Percentiles rank a stretch among this genome's conserved stretches.
These are phyloP conservation scores for Lates calcarifer DNA, from an alignment of 2,113 vertebrate genomes.

Conservation along the genomic window DNA sequence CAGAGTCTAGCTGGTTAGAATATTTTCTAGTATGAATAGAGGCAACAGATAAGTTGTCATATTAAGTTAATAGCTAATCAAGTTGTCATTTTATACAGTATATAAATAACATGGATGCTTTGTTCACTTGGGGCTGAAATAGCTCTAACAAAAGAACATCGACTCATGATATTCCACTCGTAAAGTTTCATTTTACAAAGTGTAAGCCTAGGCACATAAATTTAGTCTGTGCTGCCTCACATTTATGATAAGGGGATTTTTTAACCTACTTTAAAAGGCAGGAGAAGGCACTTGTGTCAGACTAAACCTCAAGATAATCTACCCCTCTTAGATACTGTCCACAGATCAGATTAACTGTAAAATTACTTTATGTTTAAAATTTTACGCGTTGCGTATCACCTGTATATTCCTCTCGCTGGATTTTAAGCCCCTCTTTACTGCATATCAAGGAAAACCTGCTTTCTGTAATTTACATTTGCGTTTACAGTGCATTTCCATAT, in stretches of 20 bases:
- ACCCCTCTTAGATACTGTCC: background rate
- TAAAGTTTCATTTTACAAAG: too few relatives aligned
- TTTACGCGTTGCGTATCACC: background rate
- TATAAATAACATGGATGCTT: background rate
- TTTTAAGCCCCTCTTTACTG: background rate
- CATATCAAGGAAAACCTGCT: background rate
- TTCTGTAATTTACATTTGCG: background rate
- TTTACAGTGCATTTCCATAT: background rate
- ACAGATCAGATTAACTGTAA: too few relatives aligned
- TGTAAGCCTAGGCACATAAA: too few relatives aligned
- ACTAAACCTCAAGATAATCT: background rate
- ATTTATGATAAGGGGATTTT: background rate
- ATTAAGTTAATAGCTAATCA: background rate
- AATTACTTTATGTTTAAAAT: too few relatives aligned
- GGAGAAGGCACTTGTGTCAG: background rate
- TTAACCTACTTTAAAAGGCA: too few relatives aligned
- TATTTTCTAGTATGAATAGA: conserved; percentile 9
- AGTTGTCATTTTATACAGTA: background rate
- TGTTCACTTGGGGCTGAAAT: too few relatives aligned
- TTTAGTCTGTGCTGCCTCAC: too few relatives aligned
- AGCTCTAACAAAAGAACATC: too few relatives aligned
- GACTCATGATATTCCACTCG: too few relatives aligned
- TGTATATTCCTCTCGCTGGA: background rate
- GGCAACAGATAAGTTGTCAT: background rate
- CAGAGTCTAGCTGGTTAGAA: background rate